Base-by-base conservation (phyloP, 2,888 invertebrate species). In the Eucriotettix oculatus region DNA sequence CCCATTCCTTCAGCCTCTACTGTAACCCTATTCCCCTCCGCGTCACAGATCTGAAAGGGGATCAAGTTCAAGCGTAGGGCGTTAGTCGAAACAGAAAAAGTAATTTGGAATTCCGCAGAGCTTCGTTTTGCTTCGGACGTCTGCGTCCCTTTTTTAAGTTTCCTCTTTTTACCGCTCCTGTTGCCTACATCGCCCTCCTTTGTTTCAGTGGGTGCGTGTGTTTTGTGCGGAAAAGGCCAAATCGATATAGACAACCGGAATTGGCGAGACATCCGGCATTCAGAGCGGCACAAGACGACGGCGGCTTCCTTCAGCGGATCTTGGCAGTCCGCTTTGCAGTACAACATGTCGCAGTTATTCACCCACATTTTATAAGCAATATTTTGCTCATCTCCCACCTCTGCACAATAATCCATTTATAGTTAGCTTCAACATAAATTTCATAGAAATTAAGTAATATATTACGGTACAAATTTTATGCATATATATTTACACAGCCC, bases 61-160 rank as follows among this genome's bases (percentile, higher is more conserved):
- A 16, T 43, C 17, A 14, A 16, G 11, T 10, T 43, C 42, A 12
- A 10, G 5, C 52, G 40, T 17, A 41, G 48, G 52, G 52, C 59
- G 58, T 60, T 63, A 60, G 62, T 60, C 60, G 60, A 62, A 62
- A 62, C 58, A 61, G 60, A 63, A 61, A 63, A 63, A 63, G 63
- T 59, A 61, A 63, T 63, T 63, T 63, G 61, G 61, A 63, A 63
- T 63, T 63, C 63, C 58, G 57, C 16, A 53, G 63, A 61, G 61
- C 58, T 53, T 58, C 61, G 61, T 63, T 63, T 58, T 61, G 60
- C 60, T 63, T 58, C 61, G 60, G 58, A 61, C 60, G 63, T 61
- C 63, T 63, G 61, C 60, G 61, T 61, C 43, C 58, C 56, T 61
- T 48, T 60, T 16, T 56, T 43, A 16, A 53, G 16, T 16, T 16